phyloP scores from a whole-genome alignment of 2,888 invertebrate genomes.

The Volucella inanis region DNA sequence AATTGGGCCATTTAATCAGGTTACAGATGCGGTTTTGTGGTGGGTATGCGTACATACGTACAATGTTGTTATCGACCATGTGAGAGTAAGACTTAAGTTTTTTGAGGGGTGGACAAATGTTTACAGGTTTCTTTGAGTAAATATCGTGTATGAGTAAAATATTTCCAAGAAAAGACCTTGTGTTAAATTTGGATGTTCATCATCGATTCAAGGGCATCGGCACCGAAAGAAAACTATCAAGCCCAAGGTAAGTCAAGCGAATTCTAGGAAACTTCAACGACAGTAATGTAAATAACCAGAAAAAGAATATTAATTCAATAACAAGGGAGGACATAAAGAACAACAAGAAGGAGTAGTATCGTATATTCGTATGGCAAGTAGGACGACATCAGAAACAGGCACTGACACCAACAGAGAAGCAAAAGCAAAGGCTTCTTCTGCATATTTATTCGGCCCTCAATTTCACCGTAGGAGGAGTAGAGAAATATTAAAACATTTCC shows the following conservation, averaged over 20 bases:
- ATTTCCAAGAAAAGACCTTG: constrained; percentile 7
- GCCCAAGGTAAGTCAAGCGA: constrained; percentile 46
- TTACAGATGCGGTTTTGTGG: too few species aligned
- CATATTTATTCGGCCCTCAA: constrained; percentile 25
- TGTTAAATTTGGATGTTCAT: neutral
- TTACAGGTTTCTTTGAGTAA: constrained; percentile 16
- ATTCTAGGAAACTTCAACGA: constrained; percentile 39
- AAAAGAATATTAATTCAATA: constrained; percentile 63
- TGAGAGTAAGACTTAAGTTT: neutral
- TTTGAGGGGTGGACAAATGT: constrained; percentile 25
- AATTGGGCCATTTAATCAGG: neutral
- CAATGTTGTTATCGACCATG: neutral
- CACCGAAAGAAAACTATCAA: constrained; percentile 20
- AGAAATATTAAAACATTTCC: constrained; percentile 48
- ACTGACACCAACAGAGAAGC: neutral
- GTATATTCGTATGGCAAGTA: neutral
- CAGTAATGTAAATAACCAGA: constrained; percentile 59
- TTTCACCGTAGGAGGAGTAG: neutral
- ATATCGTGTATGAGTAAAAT: constrained; percentile 34
- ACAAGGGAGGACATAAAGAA: neutral
- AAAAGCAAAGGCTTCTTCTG: constrained; percentile 2
- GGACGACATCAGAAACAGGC: neutral
- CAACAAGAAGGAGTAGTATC: neutral
- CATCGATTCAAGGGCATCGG: neutral
- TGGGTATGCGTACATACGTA: too few species aligned